Base-by-base conservation (phyloP, 2,888 invertebrate species). In the Notocelia uddmanniana region DNA sequence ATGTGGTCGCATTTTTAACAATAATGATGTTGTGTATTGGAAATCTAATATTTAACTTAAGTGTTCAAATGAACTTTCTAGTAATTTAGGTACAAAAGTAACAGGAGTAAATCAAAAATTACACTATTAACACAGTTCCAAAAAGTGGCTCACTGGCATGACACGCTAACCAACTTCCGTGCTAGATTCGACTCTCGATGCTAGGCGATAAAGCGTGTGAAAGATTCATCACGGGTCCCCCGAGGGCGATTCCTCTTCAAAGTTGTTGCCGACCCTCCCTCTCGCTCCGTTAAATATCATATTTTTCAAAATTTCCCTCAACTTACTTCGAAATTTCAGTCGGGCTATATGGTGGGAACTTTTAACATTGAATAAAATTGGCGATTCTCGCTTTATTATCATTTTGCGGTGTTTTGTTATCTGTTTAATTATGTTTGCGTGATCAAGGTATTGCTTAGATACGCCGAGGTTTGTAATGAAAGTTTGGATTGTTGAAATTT, bases 221-320 rank as follows among this genome's bases (percentile, higher is more conserved):
- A 91, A 91, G 91, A 92, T 92, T 92, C 92, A 92, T 93, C 92
- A 89, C 85, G 79, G 85, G 87, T 83, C 91, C 87, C 90, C 74
- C 77, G 91, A 88, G 92, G 83, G 82, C 90, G 83, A 92, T 92
- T 89, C 83, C 87, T 92, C 89, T 88, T 87, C 87, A 80, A 92
- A 92, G 83, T 91, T 90, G 87, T 83, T 83, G 84, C 85, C 86
- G 81, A 82, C 84, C 86, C 85, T 83, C 86, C 84, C 87, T 85
- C 84, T 78, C 76, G 80, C 83, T 83, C 83, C 80, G 86, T 90
- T 89, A 87, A 72, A 72, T 89, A 91, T 90, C 89, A 91, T 91
- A 92, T 92, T 91, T 91, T 91, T 90, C 87, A 89, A 92, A 92
- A 91, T 87, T 83, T 81, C 81, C 81, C 78, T 80, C 81, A 85